Evolutionary conservation across 2,113 vertebrate species (phyloP).

Genomic region (Perca schrenkii): DNA sequence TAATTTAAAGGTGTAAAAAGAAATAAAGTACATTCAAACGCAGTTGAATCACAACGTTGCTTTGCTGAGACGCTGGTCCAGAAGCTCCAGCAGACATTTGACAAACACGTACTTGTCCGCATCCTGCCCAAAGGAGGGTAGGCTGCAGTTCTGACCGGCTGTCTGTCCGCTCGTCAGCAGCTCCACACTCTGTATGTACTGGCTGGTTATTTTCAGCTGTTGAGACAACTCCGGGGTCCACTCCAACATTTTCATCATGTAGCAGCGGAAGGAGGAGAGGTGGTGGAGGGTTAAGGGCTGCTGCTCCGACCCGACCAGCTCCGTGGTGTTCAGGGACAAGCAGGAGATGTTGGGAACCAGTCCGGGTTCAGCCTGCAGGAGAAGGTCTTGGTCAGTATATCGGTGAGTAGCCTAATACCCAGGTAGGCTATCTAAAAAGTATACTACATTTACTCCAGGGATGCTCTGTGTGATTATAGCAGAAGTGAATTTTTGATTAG

Average conservation of each 20-base stretch:
- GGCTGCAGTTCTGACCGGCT: not conserved
- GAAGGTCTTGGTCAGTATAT: not conserved
- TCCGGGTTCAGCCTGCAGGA: not conserved
- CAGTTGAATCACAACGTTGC: not conserved
- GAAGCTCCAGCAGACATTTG: conserved; percentile 39
- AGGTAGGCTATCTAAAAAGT: not conserved
- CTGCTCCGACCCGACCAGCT: not conserved
- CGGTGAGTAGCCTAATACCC: not conserved
- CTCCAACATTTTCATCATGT: not conserved
- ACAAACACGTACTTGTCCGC: rapidly evolving
- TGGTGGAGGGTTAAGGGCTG: not conserved
- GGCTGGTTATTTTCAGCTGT: rapidly evolving
- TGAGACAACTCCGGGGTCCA: rapidly evolving
- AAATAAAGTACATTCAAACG: conserved; percentile 1
- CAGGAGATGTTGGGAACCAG: not conserved
- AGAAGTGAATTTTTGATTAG: not conserved
- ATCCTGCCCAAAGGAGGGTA: not conserved
- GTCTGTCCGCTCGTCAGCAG: rapidly evolving
- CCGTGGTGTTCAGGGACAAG: rapidly evolving
- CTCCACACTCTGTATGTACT: not conserved
- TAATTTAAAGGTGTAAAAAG: not conserved
- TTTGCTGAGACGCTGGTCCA: conserved; percentile 2
- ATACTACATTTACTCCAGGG: not conserved
- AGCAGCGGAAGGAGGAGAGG: conserved; percentile 7
- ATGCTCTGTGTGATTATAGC: not conserved